Conservation (phyloP, 2,113 vertebrate species). For the Antechinus stuartii region DNA sequence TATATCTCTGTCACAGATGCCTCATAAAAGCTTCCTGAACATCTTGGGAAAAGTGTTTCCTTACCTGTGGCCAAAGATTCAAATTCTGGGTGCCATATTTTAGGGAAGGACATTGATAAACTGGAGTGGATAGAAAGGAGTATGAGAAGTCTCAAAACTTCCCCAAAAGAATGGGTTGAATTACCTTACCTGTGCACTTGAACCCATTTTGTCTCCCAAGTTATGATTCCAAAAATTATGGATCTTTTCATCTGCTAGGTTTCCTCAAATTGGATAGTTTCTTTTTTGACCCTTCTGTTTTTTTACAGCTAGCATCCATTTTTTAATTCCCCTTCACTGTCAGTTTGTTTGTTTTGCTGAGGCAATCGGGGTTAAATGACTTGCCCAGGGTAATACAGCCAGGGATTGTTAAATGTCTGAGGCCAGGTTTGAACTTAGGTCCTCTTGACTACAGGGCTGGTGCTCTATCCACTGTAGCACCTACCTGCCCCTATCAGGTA, state of each 20-base stretch:
- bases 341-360: too few relatives aligned
- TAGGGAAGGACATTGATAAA: background rate
- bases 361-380: too few relatives aligned
- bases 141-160: background rate
- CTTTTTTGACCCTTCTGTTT: too few relatives aligned
- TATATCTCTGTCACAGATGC: background rate
- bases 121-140: background rate
- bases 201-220: background rate
- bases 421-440: too few relatives aligned
- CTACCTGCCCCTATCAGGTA: too few relatives aligned
- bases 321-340: background rate
- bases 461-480: too few relatives aligned
- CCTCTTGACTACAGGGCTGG: too few relatives aligned
- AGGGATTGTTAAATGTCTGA: too few relatives aligned
- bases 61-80: background rate
- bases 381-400: too few relatives aligned
- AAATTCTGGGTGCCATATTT: background rate
- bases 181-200: background rate
- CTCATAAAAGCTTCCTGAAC: background rate
- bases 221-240: background rate
- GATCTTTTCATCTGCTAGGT: constrained; percentile 1
- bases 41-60: background rate
- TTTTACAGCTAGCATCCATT: background rate
- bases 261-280: background rate
- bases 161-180: background rate